Evolutionary conservation across 2,888 invertebrate species (phyloP), one percentile per base, ranked within the genome.

Genomic region (Trachelus troglodyta): DNA sequence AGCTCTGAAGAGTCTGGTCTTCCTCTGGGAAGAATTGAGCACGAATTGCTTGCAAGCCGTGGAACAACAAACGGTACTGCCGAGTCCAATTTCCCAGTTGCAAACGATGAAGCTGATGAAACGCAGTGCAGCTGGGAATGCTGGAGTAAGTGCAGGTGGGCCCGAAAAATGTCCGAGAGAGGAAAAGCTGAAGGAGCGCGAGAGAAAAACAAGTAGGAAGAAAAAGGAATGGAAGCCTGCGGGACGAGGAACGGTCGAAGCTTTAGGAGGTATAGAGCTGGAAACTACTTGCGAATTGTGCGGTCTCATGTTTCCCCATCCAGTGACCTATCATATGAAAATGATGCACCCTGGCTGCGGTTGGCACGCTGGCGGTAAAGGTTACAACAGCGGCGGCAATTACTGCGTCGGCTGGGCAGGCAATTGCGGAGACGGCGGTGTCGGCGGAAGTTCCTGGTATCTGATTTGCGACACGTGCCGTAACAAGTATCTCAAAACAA

Each of bases 301-400:
- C 90, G 97, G 96, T 6, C 95, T 95, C 56, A 93, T 93, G 86
- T 95, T 95, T 85, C 94, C 95, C 1, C 94, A 95, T 81, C 98
- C 98, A 0, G 95, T 98, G 0, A 97, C 97, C 0, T 96, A 96
- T 86, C 99, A 99, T 92, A 97, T 99, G 97, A 94, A 96, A 56
- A 95, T 95, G 89, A 93, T 94, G 69, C 99, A 99, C 92, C 96
- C 97, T 1, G 99, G 99, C 1, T 99, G 99, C 91, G 97, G 97
- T 0, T 94, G 95, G 82, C 95, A 96, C 80, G 96, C 97, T 9
- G 94, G 95, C 34, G 97, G 97, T 0, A 96, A 96, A 90, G 99
- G 98, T 0, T 99, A 98, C 93, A 98, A 98, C 92, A 97, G 97
- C 80, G 95, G 95, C 37, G 98, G 98, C 2, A 95, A 94, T 85